A percentile compares a stretch with the other conserved stretches of the same genome.
phyloP scores from a whole-genome alignment of 2,113 vertebrate species.

The Piliocolobus tephrosceles region DNA sequence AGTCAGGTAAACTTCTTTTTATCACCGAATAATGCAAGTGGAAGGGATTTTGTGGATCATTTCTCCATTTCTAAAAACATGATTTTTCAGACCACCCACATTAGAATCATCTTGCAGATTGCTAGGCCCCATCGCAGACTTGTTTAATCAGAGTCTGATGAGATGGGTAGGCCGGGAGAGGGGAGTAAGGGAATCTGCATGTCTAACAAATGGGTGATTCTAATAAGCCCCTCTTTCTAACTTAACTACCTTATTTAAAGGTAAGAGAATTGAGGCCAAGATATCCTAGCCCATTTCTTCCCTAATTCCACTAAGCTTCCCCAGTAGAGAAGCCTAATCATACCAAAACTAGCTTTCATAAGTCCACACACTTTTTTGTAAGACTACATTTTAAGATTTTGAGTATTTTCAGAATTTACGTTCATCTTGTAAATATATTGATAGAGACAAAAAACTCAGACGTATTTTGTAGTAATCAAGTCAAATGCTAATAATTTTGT shows the following conservation, averaged over 20 bases:
- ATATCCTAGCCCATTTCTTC: background rate
- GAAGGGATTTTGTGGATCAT: background rate
- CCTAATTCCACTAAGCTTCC: background rate
- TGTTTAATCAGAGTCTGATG: background rate
- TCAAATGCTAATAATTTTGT: background rate
- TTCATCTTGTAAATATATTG: background rate
- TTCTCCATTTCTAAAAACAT: background rate
- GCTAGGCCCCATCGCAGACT: background rate
- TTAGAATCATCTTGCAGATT: background rate
- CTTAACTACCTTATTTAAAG: background rate
- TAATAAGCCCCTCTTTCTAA: background rate
- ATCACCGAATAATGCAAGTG: background rate
- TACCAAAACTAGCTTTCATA: background rate
- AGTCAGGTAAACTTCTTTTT: slow-evolving; percentile 35
- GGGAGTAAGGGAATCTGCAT: background rate
- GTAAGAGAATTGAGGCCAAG: background rate
- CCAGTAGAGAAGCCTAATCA: background rate
- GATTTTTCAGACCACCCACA: background rate
- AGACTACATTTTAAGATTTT: background rate
- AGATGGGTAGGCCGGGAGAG: background rate
- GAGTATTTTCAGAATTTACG: background rate
- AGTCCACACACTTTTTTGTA: background rate
- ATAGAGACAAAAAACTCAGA: background rate
- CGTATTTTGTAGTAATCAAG: background rate
- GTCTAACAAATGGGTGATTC: background rate